A percentile compares a stretch with the other conserved stretches of the same genome.
Conservation (phyloP, 64 coral and sea anemone genomes). For the Pocillopora damicornis region DNA sequence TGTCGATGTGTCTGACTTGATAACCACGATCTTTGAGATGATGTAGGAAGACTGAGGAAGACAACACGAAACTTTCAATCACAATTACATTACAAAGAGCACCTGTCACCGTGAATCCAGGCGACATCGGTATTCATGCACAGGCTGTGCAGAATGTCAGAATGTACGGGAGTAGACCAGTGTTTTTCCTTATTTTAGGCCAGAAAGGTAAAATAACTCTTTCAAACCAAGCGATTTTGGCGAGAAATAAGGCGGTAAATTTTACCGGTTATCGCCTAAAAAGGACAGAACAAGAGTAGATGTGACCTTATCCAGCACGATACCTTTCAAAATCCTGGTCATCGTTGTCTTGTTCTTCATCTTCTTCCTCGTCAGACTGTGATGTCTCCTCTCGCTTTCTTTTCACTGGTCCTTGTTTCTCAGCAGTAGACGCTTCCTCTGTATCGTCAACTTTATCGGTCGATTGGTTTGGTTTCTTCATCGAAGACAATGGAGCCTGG, state of each 20-base stretch:
- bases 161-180: too few relatives aligned
- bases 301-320: too few relatives aligned
- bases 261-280: too few relatives aligned
- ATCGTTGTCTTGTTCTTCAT: background rate
- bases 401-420: slow-evolving; percentile 31
- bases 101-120: too few relatives aligned
- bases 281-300: too few relatives aligned
- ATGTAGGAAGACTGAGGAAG: slow-evolving; percentile 10
- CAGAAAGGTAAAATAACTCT: too few relatives aligned
- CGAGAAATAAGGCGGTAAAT: too few relatives aligned
- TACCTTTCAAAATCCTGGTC: slow-evolving; percentile 38
- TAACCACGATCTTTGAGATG: slow-evolving; percentile 62
- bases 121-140: too few relatives aligned
- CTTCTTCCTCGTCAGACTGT: slow-evolving; percentile 33
- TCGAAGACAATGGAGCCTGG: slow-evolving; percentile 30
- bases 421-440: background rate
- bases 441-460: background rate
- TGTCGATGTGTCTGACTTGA: slow-evolving; percentile 50
- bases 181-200: too few relatives aligned
- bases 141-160: too few relatives aligned
- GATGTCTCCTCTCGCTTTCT: slow-evolving; percentile 40
- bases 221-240: too few relatives aligned
- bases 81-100: background rate
- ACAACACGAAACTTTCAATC: background rate
- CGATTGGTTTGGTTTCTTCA: background rate